These are phyloP conservation scores for Gymnosoma rotundatum DNA, from an alignment of 2,888 invertebrate genomes.

Conservation along the genomic window DNA sequence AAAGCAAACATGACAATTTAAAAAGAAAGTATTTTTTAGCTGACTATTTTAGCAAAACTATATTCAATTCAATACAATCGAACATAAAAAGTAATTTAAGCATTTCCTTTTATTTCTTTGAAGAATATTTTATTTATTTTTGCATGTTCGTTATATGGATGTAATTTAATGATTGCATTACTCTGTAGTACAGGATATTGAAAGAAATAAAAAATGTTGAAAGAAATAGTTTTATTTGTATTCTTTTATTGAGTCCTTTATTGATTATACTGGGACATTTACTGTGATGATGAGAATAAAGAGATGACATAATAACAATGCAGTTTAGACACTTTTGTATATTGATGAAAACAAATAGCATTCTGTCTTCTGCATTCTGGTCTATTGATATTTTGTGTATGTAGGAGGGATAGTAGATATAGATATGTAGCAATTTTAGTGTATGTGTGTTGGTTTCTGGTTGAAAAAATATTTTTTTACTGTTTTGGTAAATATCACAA, in stretches of 20 bases:
- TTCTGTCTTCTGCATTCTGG: constrained; percentile 25
- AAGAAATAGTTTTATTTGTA: constrained; percentile 5
- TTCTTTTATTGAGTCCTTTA: background rate
- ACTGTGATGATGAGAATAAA: constrained; percentile 22
- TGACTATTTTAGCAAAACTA: too few species aligned
- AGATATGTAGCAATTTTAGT: too few species aligned
- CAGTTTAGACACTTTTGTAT: constrained; percentile 30
- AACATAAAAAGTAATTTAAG: too few species aligned
- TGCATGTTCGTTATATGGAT: too few species aligned
- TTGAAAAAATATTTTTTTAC: constrained; percentile 23
- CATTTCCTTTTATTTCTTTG: too few species aligned
- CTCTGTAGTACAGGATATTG: constrained; percentile 16
- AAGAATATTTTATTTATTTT: too few species aligned
- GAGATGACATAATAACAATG: constrained; percentile 28
- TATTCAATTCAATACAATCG: too few species aligned
- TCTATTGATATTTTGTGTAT: constrained; percentile 11
- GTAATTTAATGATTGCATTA: too few species aligned
- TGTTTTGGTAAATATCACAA: constrained; percentile 18
- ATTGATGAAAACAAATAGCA: constrained; percentile 15
- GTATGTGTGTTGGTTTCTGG: background rate
- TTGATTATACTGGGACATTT: constrained; percentile 5
- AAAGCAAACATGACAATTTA: too few species aligned
- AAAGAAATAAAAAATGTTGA: constrained; percentile 16
- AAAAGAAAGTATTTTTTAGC: too few species aligned
- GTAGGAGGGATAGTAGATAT: background rate